A percentile compares a stretch with the other conserved stretches of the same genome.
phyloP scores from a whole-genome alignment of 1,140 invertebrate genomes.

The Aphelinus certus region DNA sequence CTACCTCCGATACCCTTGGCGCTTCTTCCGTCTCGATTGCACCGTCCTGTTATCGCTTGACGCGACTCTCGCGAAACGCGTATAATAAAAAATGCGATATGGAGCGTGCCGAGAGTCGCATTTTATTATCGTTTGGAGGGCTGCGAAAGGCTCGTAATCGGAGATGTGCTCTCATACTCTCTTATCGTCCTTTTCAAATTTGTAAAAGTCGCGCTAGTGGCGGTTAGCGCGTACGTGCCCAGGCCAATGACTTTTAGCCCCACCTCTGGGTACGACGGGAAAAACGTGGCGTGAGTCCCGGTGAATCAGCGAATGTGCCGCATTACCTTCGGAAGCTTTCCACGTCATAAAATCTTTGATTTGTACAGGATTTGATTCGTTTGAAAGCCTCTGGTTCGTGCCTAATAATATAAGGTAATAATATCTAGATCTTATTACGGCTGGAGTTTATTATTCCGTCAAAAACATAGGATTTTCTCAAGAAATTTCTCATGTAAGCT shows the following conservation, averaged over 20 bases:
- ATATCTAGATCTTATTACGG: no score
- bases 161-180: neutral
- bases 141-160: no score
- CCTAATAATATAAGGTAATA: no score
- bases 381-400: no score
- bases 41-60: neutral
- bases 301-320: constrained; percentile 23
- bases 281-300: constrained; percentile 1
- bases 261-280: constrained; percentile 1
- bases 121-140: neutral
- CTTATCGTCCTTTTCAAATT: constrained; percentile 1
- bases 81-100: constrained; percentile 22
- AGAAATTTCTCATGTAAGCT: no score
- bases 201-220: neutral
- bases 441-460: no score
- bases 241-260: neutral
- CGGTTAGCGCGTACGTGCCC: no score
- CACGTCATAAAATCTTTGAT: constrained; percentile 9
- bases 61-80: neutral
- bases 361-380: neutral
- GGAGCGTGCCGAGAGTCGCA: neutral
- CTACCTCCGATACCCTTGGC: no score
- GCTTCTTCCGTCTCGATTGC: neutral
- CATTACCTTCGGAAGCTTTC: constrained; percentile 6
- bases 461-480: no score